Conservation (phyloP, 2,888 invertebrate species). For the Rhyacophila evoluta region DNA sequence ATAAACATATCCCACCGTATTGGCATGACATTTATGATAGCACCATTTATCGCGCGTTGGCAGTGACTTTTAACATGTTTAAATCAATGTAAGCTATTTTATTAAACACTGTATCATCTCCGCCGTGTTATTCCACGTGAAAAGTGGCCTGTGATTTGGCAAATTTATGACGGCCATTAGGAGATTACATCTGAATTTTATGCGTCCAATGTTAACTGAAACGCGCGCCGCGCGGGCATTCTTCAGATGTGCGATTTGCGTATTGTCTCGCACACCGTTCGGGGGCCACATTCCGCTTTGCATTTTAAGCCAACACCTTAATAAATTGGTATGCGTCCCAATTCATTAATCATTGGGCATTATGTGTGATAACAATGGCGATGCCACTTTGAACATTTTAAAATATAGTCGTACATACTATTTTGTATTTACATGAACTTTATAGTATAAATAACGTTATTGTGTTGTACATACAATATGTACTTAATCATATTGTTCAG, state of each 20-base stretch:
- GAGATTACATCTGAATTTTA: constrained; percentile 14
- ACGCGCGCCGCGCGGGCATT: not conserved
- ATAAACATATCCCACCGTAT: too few species aligned
- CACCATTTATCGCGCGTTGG: too few species aligned
- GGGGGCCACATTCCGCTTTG: not conserved
- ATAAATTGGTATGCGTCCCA: not conserved
- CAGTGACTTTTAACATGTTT: constrained; percentile 4
- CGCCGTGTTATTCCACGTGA: not conserved
- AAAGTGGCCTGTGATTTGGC: not conserved
- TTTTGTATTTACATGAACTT: too few species aligned
- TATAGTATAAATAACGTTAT: too few species aligned
- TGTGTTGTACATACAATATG: too few species aligned
- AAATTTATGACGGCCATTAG: constrained; percentile 3
- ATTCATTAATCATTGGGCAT: not conserved
- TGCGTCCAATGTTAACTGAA: not conserved
- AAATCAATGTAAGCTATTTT: not conserved
- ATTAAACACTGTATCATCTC: not conserved
- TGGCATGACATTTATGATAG: too few species aligned
- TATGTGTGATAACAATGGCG: not conserved
- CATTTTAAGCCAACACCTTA: not conserved
- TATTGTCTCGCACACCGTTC: not conserved
- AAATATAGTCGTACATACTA: too few species aligned
- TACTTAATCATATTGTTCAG: too few species aligned
- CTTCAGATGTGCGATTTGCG: not conserved
- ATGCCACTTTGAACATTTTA: too few species aligned